Evolutionary conservation across 2,113 vertebrate genomes (phyloP), one percentile per base, ranked within the genome.

Genomic region (Syrrhaptes paradoxus): DNA sequence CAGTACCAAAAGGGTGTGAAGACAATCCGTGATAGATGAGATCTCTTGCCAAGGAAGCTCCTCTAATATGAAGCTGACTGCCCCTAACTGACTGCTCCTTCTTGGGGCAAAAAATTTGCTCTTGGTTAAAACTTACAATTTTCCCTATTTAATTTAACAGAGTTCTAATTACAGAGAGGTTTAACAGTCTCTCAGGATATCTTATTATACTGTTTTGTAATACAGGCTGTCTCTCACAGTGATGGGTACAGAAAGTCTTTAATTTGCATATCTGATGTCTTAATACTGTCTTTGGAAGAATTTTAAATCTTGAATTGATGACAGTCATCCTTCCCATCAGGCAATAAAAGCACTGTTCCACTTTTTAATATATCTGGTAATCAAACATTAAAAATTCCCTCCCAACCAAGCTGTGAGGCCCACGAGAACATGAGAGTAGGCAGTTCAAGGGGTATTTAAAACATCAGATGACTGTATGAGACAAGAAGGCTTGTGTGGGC

Each of bases 381-480:
- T 93, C 51, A 81, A 92, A 71, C 25, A 77, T 87, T 81, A 93
- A 87, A 84, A 74, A 89, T 66, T 91, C 48, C 26, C 55, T 80
- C 65, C 76, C 65, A 84, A 21, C 25, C 29, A 77, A 80, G 52
- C 48, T 84, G 31, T 29, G 46, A 87, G 28, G n/a, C 71, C 58
- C 41, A 70, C 9, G 58, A 83, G 85, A 94, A 80, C 11, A 22
- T n/a, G 15, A 46, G 4, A 93, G 78, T 73, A 93, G 85, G 83
- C 68, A 88, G 55, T 55, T 45, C 59, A 68, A 88, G 63, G 24
- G n/a, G 67, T 90, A 93, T 93, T 92, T 87, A 93, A 93, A 90
- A 73, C 7, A 9, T 73, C 48, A 88, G 75, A 92, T 90, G 88
- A 91, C 31, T 93, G 17, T 32, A 74, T 74, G 72, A 93, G 49